These are phyloP conservation scores for Bellardia pandia DNA, from an alignment of 2,888 invertebrate species.

Conservation along the genomic window DNA sequence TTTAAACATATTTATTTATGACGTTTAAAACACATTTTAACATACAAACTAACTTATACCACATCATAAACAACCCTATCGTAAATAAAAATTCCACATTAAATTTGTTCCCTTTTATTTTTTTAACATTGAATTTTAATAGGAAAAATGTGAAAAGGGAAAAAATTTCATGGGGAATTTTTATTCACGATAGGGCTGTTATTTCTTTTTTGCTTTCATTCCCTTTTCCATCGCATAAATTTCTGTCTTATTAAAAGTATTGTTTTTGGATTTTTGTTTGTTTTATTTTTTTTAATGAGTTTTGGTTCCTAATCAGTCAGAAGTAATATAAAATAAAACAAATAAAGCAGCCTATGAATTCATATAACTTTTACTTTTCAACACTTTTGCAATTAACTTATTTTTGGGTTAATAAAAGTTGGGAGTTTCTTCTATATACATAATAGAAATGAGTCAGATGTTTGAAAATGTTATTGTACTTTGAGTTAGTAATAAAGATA, in stretches of 20 bases:
- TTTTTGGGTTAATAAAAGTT: neutral
- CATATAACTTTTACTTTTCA: conserved; percentile 4
- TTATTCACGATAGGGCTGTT: too few species aligned
- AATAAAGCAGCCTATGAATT: neutral
- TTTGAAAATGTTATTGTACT: neutral
- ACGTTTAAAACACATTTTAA: neutral
- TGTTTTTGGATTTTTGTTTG: neutral
- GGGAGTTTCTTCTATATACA: neutral
- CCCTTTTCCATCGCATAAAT: neutral
- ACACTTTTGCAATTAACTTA: neutral
- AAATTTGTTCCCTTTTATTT: too few species aligned
- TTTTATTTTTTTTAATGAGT: neutral
- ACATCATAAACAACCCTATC: too few species aligned
- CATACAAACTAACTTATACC: neutral
- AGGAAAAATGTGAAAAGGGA: too few species aligned
- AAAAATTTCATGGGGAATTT: too few species aligned
- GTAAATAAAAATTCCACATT: too few species aligned
- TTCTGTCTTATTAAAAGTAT: neutral
- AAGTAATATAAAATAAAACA: neutral
- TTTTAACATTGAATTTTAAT: too few species aligned
- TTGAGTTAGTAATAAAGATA: neutral
- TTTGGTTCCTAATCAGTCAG: neutral
- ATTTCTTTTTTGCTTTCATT: neutral
- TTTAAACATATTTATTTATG: conserved; percentile 5
- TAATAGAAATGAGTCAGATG: neutral